Base-by-base conservation (phyloP, 2,113 vertebrate genomes). In the Syngnathus typhle region DNA sequence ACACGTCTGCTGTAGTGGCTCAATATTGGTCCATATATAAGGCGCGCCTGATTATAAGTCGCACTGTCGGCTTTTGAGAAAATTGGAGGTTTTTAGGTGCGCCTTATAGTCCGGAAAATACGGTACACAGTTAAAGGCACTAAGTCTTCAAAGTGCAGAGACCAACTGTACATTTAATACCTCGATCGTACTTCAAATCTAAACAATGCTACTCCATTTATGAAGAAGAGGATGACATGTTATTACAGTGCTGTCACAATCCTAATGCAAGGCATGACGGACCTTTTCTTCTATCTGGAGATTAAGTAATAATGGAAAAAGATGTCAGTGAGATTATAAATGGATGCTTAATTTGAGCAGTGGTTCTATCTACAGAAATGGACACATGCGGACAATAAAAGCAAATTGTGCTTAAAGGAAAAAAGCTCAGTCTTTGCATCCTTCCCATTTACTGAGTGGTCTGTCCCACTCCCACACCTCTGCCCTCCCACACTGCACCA, bases 301-400 rank as follows among this genome's bases (percentile, higher is more conserved):
- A 71, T 64, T 43, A 6, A 36, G 64, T 78, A 74, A 84, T 84
- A 81, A 88, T 82, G 78, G 70, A 73, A 75, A 67, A 72, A 75
- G 39, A 74, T 44, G 68, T 78, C 72, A 67, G 70, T 66, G 66
- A 78, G 41, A 60, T 69, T 74, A 74, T 59, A 71, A 76, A 83
- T 75, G 80, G 76, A 64, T 75, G 82, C 72, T 72, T 86, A 79
- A 83, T 88, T 85, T 75, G 80, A 75, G 76, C 54, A 76, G 77
- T 47, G 69, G 68, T 72, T 82, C 77, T 83, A 75, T 78, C 79
- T 59, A 67, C 71, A 68, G 64, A 38, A 60, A 64, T 47, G 63
- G 64, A 56, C 58, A 56, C 56, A 64, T 11, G 64, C 47, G 44
- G 54, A 58, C n/a, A 36, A 64, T 70, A 16, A 66, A 70, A 58